Conservation (phyloP, 2,797 vertebrate species). For the Euphonia xanthogaster region DNA sequence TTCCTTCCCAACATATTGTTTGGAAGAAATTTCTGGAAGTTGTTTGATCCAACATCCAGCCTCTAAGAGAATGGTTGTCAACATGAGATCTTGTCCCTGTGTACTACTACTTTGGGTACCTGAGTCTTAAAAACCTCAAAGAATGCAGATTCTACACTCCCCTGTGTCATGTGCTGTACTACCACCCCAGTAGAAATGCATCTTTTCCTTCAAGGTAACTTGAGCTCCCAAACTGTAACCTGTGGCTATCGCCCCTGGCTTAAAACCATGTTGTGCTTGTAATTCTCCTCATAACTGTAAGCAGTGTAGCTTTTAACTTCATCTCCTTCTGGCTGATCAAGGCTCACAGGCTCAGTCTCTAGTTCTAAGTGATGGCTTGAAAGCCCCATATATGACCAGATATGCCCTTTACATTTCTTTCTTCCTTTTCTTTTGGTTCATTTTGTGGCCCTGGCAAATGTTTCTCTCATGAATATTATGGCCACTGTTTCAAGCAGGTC, state of each 20-base stretch:
- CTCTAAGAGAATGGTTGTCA: not conserved
- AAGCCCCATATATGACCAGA: not conserved
- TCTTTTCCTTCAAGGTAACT: not conserved
- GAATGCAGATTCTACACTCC: not conserved
- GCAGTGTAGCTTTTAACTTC: not conserved
- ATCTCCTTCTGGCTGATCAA: not conserved
- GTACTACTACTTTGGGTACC: not conserved
- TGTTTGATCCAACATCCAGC: not conserved
- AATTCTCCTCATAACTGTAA: not conserved
- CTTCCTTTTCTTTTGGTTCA: fast-evolving
- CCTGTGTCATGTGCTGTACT: not conserved
- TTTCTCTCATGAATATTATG: not conserved
- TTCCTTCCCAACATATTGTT: not conserved
- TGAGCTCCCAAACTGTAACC: not conserved
- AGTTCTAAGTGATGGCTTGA: not conserved
- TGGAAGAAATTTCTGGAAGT: not conserved
- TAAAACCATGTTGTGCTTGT: not conserved
- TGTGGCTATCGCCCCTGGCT: too few species aligned
- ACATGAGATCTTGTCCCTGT: not conserved
- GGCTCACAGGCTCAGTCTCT: not conserved
- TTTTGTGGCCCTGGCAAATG: not conserved
- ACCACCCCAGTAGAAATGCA: not conserved
- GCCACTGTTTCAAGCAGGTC: not conserved
- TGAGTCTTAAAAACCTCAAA: not conserved
- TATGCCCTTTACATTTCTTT: not conserved